Evolutionary conservation across 1,140 invertebrate species (phyloP).

Genomic region (Leptestheria dahalacensis): DNA sequence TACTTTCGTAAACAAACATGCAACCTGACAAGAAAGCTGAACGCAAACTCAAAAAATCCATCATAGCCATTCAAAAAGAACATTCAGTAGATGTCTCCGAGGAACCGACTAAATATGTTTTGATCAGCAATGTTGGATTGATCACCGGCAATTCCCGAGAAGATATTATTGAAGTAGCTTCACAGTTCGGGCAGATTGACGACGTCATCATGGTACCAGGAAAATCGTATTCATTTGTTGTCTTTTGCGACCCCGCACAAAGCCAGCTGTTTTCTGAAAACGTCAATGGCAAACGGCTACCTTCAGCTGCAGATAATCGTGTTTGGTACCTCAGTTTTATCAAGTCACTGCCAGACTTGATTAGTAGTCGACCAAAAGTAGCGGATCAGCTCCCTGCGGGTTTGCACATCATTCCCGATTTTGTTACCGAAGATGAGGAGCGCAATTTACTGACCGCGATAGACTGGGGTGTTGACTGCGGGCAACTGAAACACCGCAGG

Average conservation of each 20-base stretch:
- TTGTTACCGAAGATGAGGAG: slow-evolving; percentile 59
- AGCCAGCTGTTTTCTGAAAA: slow-evolving; percentile 40
- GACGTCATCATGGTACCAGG: slow-evolving; percentile 46
- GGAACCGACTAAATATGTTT: background rate
- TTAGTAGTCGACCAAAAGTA: slow-evolving; percentile 18
- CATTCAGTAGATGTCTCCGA: background rate
- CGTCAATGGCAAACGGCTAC: slow-evolving; percentile 27
- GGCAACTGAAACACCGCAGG: slow-evolving; percentile 59
- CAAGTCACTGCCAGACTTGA: background rate
- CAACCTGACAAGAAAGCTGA: background rate
- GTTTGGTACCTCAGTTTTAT: background rate
- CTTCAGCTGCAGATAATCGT: background rate
- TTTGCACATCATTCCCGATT: slow-evolving; percentile 52
- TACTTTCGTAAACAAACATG: too few species aligned
- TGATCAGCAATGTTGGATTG: slow-evolving; percentile 49
- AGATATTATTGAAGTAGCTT: slow-evolving; percentile 36
- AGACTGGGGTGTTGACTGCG: slow-evolving; percentile 35
- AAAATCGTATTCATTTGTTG: slow-evolving; percentile 61
- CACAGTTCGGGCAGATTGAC: slow-evolving; percentile 33
- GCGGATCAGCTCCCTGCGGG: slow-evolving; percentile 42
- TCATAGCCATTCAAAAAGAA: background rate
- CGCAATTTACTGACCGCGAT: slow-evolving; percentile 41
- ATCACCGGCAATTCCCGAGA: slow-evolving; percentile 50
- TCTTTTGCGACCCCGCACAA: slow-evolving; percentile 36
- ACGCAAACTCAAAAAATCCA: background rate